Base-by-base conservation (phyloP, 2,888 invertebrate species). In the Nemotelus pantherinus region DNA sequence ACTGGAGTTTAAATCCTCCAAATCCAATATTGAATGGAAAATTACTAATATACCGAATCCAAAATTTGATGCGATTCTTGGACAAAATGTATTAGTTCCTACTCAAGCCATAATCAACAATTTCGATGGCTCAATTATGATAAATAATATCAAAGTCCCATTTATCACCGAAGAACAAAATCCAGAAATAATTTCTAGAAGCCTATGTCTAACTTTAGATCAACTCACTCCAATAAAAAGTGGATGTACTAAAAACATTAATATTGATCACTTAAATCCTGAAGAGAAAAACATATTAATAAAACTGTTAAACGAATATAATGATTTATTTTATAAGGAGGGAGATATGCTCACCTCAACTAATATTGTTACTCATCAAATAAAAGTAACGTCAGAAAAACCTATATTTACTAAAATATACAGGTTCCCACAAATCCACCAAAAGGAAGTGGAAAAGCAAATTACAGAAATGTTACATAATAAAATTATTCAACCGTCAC, bases 401-500 rank as follows among this genome's bases (percentile, higher is more conserved):
- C 60, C 72, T n/a, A 60, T 72, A 44, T 72, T 64, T 48, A 64
- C 64, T 3, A 63, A 75, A 75, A 64, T 64, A 9, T 75, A 75
- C 41, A 63, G 75, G 25, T 75, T 64, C 2, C 75, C 75, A 10
- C 64, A 75, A 47, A 39, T 65, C 47, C 75, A 75, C 53, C 63
- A 75, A 75, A 64, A 63, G 50, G 75, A 75, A 75, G 53, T 63
- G 64, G 75, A 75, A 50, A 75, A 45, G 43, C 75, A 75, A 64
- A 75, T 75, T 45, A 0, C 39, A 9, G 75, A 75, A 53, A 75
- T 75, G 63, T 41, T 75, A 3, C 2, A 64, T 6, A 63, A 63
- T 50, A 64, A 64, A n/a, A 75, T 75, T 50, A 64, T 75, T 44
- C 50, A 50, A 48, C 63, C 39, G 6, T 48, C 48, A 2, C 3